Evolutionary conservation across 1,140 invertebrate species (phyloP).

Genomic region (Sinonovacula constricta): DNA sequence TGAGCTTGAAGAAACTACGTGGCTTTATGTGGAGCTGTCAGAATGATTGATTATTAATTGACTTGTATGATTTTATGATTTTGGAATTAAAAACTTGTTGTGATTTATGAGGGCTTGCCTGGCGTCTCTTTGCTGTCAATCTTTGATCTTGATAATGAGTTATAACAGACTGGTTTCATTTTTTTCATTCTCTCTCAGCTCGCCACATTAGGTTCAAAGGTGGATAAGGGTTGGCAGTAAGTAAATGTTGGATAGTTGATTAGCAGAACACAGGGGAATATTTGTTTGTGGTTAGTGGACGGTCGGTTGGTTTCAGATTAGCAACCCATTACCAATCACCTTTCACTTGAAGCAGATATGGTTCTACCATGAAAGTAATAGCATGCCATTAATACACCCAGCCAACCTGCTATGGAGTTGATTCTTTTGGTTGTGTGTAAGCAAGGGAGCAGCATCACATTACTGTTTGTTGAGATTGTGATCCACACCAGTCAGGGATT

Average conservation of each 20-base stretch:
- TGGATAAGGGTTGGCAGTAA: background rate
- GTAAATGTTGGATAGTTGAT: background rate
- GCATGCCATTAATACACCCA: too few relatives aligned
- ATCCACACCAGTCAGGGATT: too few relatives aligned
- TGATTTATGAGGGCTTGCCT: background rate
- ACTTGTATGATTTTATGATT: constrained; percentile 1
- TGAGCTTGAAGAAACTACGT: too few relatives aligned
- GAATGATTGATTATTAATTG: background rate
- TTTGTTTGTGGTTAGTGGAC: background rate
- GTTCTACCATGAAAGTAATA: too few relatives aligned
- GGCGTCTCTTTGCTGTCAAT: background rate
- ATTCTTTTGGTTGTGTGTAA: too few relatives aligned
- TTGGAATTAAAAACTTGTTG: constrained; percentile 1
- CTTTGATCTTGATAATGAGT: background rate
- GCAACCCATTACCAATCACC: too few relatives aligned
- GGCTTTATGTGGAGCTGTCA: background rate
- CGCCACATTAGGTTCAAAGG: background rate
- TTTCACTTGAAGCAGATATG: too few relatives aligned
- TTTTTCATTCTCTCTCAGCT: background rate
- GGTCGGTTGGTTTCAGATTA: background rate
- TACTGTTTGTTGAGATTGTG: too few relatives aligned
- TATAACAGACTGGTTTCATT: background rate
- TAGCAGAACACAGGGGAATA: background rate
- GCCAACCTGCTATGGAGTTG: too few relatives aligned
- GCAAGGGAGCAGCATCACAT: too few relatives aligned